Base-by-base conservation (phyloP, 1,140 invertebrate species). In the Thaumetopoea pityocampa region DNA sequence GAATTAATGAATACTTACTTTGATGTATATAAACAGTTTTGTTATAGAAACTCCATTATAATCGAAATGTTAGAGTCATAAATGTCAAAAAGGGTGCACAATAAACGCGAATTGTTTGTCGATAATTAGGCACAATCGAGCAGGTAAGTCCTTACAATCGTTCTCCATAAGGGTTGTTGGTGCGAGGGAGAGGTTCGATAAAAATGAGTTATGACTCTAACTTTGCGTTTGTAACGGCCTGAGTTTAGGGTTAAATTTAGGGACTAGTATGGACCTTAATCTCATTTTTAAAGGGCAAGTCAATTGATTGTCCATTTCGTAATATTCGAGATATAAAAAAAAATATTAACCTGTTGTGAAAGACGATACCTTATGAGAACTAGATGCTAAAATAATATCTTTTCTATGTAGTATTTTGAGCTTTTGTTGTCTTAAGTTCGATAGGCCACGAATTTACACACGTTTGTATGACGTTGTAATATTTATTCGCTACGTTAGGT, bases 331-430 rank as follows among this genome's bases (percentile, higher is more conserved):
- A 49, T 52, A 66, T 71, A 47, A 61, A 66, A 64, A 71, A 38
- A 59, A 59, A 41, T 38, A 20, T 14, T 57, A 67, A 82, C 34
- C 69, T 82, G 74, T 82, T 82, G 74, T 82, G 74, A 45, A 78
- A 69, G 78, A 82, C 74, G 74, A 82, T 78, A 82, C 72, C 34
- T 56, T 69, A 70, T 68, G 67, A 77, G 61, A 73, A 59, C 60
- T 67, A 69, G 63, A 53, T 48, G 52, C 49, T 68, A 66, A 58
- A 50, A 57, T 58, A 58, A 59, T 66, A 43, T 64, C 61, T 58
- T 56, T 63, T 59, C 57, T 45, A 51, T 24, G 61, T 68, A 67
- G 69, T 51, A 41, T 44, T 56, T 47, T 44, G 29, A 38, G 67
- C 59, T 71, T 71, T 54, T 37, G 57, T 70, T 72, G 18, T 32